Evolutionary conservation across 2,797 vertebrate species (phyloP).

Genomic region (Arrhamphus sclerolepis): DNA sequence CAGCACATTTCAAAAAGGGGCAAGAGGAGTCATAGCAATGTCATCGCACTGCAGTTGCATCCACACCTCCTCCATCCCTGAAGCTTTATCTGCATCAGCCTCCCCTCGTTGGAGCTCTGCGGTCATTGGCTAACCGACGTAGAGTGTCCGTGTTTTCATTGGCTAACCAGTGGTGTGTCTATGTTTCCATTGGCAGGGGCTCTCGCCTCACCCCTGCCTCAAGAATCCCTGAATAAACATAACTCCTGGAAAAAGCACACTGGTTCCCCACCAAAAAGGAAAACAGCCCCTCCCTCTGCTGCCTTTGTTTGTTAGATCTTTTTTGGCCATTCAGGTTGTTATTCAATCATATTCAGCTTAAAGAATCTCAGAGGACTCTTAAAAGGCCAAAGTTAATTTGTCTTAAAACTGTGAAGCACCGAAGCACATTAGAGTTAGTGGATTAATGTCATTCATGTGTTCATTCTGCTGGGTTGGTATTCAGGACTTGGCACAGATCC

Average conservation of each 20-base stretch:
- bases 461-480: constrained; percentile 15
- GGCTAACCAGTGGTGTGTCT: constrained; percentile 64
- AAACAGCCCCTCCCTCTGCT: constrained; percentile 68
- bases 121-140: constrained; percentile 76
- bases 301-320: constrained; percentile 59
- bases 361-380: background rate
- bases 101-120: constrained; percentile 61
- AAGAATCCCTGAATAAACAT: constrained; percentile 81
- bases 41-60: background rate
- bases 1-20: too few relatives aligned
- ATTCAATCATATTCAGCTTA: background rate
- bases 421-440: background rate
- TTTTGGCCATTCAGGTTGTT: constrained; percentile 51
- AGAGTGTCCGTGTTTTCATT: constrained; percentile 76
- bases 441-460: constrained; percentile 13
- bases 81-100: constrained; percentile 49
- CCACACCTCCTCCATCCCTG: constrained; percentile 25
- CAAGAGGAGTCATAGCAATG: background rate
- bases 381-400: background rate
- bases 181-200: constrained; percentile 80
- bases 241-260: constrained; percentile 74
- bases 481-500: constrained; percentile 34
- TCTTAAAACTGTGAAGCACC: background rate
- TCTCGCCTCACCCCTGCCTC: constrained; percentile 70
- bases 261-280: constrained; percentile 63